A percentile compares a stretch with the other conserved stretches of the same genome.
Conservation (phyloP, 2,888 invertebrate genomes). For the Rotaria macrura region DNA sequence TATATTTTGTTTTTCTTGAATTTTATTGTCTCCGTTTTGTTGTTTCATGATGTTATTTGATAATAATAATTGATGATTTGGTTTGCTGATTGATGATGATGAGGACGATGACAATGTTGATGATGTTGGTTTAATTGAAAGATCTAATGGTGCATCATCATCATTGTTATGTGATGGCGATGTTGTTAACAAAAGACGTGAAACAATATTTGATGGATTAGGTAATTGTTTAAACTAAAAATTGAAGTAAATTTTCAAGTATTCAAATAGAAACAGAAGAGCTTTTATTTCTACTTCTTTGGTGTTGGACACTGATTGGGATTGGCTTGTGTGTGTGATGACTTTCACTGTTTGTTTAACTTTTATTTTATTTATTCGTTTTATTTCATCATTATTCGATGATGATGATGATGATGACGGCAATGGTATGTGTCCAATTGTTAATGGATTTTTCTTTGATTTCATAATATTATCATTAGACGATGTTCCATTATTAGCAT, state of each 20-base stretch:
- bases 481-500: not conserved
- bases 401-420: too few species aligned
- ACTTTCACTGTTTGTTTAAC: not conserved
- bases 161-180: not conserved
- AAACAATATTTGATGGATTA: conserved; percentile 9
- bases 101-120: too few species aligned
- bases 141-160: conserved; percentile 11
- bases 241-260: not conserved
- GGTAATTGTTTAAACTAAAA: conserved; percentile 13
- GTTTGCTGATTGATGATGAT: not conserved
- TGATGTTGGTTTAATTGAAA: not conserved
- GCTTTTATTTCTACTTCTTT: not conserved
- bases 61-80: not conserved
- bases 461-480: not conserved
- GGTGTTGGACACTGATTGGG: not conserved
- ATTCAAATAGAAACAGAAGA: too few species aligned
- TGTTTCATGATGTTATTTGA: not conserved
- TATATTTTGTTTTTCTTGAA: not conserved
- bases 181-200: not conserved
- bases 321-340: not conserved
- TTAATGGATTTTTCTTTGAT: not conserved
- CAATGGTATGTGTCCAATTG: not conserved
- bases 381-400: not conserved
- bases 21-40: not conserved
- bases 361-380: not conserved